phyloP scores from a whole-genome alignment of 2,888 invertebrate genomes.

The Hesperia comma region DNA sequence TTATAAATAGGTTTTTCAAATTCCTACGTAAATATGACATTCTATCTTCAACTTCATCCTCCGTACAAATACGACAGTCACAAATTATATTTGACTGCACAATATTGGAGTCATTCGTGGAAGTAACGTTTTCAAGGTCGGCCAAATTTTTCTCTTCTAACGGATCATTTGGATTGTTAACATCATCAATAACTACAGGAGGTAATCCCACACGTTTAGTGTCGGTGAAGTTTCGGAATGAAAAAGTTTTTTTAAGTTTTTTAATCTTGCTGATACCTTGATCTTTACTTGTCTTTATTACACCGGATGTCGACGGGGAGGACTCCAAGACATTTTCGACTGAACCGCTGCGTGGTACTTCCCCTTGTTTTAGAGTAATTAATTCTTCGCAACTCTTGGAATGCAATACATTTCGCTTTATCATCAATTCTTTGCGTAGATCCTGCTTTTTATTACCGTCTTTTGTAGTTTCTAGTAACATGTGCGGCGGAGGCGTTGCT shows the following conservation, averaged over 20 bases:
- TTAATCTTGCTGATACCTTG: conserved; percentile 39
- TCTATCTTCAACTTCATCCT: conserved; percentile 51
- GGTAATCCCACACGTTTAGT: conserved; percentile 47
- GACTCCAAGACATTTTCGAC: conserved; percentile 34
- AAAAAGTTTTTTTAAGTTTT: conserved; percentile 51
- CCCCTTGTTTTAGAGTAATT: conserved; percentile 41
- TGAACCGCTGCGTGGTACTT: conserved; percentile 38
- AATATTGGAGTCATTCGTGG: conserved; percentile 60
- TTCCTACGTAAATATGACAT: conserved; percentile 59
- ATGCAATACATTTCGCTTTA: conserved; percentile 54
- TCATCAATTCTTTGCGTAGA: conserved; percentile 63
- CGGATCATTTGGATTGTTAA: conserved; percentile 41
- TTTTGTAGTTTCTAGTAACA: conserved; percentile 18
- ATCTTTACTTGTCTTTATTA: conserved; percentile 11
- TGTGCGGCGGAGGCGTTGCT: conserved; percentile 50
- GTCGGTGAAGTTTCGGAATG: conserved; percentile 41
- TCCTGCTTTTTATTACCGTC: conserved; percentile 48
- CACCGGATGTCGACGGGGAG: conserved; percentile 22
- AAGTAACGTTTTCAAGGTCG: conserved; percentile 49
- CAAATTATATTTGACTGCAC: conserved; percentile 67
- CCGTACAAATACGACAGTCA: conserved; percentile 75
- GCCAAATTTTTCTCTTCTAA: conserved; percentile 40
- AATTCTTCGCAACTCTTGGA: conserved; percentile 64
- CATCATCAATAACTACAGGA: conserved; percentile 49
- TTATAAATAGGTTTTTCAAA: conserved; percentile 63